Evolutionary conservation across 1,140 invertebrate species (phyloP), one percentile per base, ranked within the genome.

Genomic region (Drosophila virilis): DNA sequence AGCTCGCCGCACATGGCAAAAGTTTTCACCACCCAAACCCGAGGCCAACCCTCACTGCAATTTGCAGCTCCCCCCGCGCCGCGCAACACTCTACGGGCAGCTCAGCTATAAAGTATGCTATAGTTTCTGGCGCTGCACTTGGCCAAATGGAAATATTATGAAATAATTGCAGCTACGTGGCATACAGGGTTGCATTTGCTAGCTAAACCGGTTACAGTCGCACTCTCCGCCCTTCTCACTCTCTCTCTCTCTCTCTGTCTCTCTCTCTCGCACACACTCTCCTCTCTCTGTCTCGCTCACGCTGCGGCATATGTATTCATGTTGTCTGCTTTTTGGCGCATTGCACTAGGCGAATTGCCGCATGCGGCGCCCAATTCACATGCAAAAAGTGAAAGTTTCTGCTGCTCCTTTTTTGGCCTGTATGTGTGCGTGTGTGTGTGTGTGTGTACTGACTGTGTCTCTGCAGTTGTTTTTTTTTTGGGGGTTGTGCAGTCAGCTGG

Each of bases 321-420:
- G 22, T 28, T 50, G 76, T 83, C 67, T 84, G 69, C 65, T 71
- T 89, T 88, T 89, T 89, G 84, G 84, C 84, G 84, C 84, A 88
- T 89, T 88, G 84, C 84, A 88, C 85, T 88, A 73, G 46, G 57
- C 74, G 74, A 79, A 86, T 77, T 88, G 84, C 84, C 84, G 84
- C 84, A 88, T 83, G 84, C 84, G 5, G 22, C 3, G 22, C 22
- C 22, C 22, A 28, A 28, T 28, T 28, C 22, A 28, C 4, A 28
- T 28, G 22, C 22, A 80, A 89, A 89, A 89, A 89, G 84, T 89
- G 84, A 89, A 89, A 89, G 85, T 89, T 90, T 78, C 68, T 90
- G 74, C 69, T 67, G 70, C 61, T 89, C 61, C 74, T 78, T 89
- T 80, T 89, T 88, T 74, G 61, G 64, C 50, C 32, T 35, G 50